Conservation (phyloP, 2,888 invertebrate species). For the Hipparchia semele region DNA sequence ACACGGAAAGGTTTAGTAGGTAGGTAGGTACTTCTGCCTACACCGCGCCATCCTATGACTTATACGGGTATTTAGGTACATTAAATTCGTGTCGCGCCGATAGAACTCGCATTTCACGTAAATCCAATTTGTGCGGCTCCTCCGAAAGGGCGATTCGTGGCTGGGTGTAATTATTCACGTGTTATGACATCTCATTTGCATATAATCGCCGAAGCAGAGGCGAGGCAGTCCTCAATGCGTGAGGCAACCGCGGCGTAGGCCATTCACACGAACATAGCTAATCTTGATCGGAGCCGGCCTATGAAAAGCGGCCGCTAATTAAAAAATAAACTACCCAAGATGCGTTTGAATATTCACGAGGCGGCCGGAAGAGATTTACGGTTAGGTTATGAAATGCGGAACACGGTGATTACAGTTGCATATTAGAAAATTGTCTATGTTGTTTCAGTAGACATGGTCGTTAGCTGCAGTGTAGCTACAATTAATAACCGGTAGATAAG, state of each 20-base stretch:
- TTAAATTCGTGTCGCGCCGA: constrained; percentile 61
- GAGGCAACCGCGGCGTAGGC: constrained; percentile 76
- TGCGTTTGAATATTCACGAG: constrained; percentile 71
- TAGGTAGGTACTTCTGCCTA: not conserved
- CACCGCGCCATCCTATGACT: constrained; percentile 25
- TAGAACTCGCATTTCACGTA: constrained; percentile 78
- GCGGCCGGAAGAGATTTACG: constrained; percentile 66
- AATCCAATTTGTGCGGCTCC: constrained; percentile 78
- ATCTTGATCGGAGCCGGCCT: constrained; percentile 79
- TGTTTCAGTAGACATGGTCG: constrained; percentile 15
- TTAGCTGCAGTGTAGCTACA: constrained; percentile 6
- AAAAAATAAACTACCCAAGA: constrained; percentile 79
- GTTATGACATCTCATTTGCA: constrained; percentile 83
- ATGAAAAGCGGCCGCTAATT: constrained; percentile 80
- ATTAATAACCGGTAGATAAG: not conserved
- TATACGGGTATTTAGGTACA: constrained; percentile 50
- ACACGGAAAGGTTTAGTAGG: too few species aligned
- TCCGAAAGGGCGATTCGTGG: constrained; percentile 79
- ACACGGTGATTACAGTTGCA: constrained; percentile 29
- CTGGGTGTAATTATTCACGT: constrained; percentile 80
- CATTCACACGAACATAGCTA: constrained; percentile 78
- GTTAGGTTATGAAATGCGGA: constrained; percentile 34
- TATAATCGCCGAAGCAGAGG: constrained; percentile 66
- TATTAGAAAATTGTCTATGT: constrained; percentile 24
- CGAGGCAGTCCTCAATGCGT: constrained; percentile 72